phyloP scores from a whole-genome alignment of 2,888 invertebrate genomes.

The Rhodophaea formosa region DNA sequence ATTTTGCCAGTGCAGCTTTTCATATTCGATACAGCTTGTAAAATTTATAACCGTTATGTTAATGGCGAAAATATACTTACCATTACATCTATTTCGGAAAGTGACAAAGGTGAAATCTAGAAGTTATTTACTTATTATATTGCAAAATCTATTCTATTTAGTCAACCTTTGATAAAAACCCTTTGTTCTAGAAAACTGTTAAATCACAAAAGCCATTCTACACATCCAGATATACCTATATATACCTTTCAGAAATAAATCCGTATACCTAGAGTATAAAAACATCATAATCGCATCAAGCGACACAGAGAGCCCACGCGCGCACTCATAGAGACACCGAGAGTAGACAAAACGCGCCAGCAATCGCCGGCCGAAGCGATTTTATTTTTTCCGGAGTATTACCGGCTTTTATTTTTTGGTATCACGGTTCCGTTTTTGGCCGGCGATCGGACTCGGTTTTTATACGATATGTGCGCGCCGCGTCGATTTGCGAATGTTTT shows the following conservation, averaged over 20 bases:
- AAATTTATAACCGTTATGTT: too few species aligned
- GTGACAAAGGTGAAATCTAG: too few species aligned
- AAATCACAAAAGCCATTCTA: too few species aligned
- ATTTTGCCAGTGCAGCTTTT: too few species aligned
- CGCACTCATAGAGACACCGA: slow-evolving; percentile 65
- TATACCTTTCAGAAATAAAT: background rate
- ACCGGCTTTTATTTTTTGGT: slow-evolving; percentile 78
- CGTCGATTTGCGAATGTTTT: slow-evolving; percentile 73
- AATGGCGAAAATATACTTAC: too few species aligned
- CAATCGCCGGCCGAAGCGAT: slow-evolving; percentile 44
- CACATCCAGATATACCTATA: too few species aligned
- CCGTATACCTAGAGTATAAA: slow-evolving; percentile 30
- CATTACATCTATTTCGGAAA: too few species aligned
- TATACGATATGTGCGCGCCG: slow-evolving; percentile 68
- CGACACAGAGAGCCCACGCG: slow-evolving; percentile 22
- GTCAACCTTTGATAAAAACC: too few species aligned
- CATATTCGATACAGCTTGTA: too few species aligned
- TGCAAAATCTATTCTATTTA: too few species aligned
- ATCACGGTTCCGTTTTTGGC: slow-evolving; percentile 79
- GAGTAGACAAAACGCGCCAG: slow-evolving; percentile 45
- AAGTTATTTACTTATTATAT: too few species aligned
- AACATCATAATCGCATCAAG: slow-evolving; percentile 15
- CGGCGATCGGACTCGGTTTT: slow-evolving; percentile 75
- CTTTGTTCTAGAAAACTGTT: too few species aligned
- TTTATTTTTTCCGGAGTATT: slow-evolving; percentile 75